These are phyloP conservation scores for Promerops cafer DNA, from an alignment of 2,113 vertebrate species.

Conservation along the genomic window DNA sequence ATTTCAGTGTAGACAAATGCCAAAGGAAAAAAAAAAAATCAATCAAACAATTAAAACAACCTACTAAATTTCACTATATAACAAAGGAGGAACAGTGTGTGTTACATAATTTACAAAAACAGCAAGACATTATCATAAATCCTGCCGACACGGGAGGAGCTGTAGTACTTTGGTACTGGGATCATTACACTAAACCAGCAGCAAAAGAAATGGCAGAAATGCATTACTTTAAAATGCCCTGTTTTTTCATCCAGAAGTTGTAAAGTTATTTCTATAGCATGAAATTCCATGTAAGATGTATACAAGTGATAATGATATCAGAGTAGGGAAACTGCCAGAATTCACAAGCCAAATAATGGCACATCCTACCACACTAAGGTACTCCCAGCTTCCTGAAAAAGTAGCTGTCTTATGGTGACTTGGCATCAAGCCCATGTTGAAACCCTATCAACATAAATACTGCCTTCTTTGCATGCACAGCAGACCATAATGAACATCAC, in stretches of 20 bases:
- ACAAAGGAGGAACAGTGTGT: constrained; percentile 58
- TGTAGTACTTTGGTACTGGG: constrained; percentile 38
- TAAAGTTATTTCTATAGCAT: background rate
- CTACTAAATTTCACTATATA: constrained; percentile 69
- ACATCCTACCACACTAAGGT: background rate
- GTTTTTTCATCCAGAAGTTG: background rate
- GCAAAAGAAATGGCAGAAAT: constrained; percentile 48
- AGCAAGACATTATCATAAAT: constrained; percentile 69
- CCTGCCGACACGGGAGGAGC: constrained; percentile 53
- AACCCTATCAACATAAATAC: background rate
- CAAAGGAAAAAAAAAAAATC: constrained; percentile 67
- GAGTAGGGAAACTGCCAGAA: constrained; percentile 7
- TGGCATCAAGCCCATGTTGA: background rate
- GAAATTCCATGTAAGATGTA: background rate
- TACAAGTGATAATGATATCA: background rate
- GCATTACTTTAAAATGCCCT: background rate
- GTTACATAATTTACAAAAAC: constrained; percentile 75
- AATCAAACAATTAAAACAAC: constrained; percentile 72
- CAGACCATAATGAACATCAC: background rate
- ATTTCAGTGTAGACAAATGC: constrained; percentile 57
- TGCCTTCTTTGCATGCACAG: background rate
- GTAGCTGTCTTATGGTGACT: background rate
- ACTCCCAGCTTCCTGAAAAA: constrained; percentile 3
- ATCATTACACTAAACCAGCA: constrained; percentile 45
- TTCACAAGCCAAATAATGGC: background rate